phyloP scores from a whole-genome alignment of 2,797 vertebrate genomes.

The Schizopygopsis malacanthus region DNA sequence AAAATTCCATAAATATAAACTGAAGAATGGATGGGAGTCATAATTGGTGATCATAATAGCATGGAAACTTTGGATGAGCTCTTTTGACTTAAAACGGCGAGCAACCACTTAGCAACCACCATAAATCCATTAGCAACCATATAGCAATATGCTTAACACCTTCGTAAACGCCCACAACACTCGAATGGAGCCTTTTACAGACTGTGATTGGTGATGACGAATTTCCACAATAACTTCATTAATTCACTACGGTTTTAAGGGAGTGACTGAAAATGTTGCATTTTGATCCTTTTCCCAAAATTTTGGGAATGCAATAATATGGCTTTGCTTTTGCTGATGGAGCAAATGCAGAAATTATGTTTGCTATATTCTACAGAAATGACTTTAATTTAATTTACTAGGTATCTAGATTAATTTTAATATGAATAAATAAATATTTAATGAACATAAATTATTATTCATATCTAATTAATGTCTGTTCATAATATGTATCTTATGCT shows the following conservation, averaged over 20 bases:
- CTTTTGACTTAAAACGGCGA: background rate
- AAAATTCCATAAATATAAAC: background rate
- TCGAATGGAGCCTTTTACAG: slow-evolving; percentile 1
- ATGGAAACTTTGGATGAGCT: background rate
- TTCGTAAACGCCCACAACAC: background rate
- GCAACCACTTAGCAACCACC: background rate
- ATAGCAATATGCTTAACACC: background rate
- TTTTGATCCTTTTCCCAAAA: background rate
- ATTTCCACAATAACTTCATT: background rate
- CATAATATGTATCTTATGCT: background rate
- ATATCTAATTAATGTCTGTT: too few species aligned
- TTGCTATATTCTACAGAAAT: background rate
- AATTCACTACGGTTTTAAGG: background rate
- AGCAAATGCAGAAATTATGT: background rate
- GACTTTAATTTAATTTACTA: background rate
- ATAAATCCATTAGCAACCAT: background rate
- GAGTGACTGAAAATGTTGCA: background rate
- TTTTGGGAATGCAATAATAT: background rate
- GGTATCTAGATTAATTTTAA: background rate
- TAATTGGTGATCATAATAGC: background rate
- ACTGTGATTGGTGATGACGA: background rate
- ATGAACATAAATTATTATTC: too few species aligned
- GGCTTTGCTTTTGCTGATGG: background rate
- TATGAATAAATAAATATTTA: background rate
- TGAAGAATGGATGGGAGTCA: background rate